Evolutionary conservation across 2,113 vertebrate species (phyloP), one percentile per base, ranked within the genome.

Genomic region (Cercopithecus mona): DNA sequence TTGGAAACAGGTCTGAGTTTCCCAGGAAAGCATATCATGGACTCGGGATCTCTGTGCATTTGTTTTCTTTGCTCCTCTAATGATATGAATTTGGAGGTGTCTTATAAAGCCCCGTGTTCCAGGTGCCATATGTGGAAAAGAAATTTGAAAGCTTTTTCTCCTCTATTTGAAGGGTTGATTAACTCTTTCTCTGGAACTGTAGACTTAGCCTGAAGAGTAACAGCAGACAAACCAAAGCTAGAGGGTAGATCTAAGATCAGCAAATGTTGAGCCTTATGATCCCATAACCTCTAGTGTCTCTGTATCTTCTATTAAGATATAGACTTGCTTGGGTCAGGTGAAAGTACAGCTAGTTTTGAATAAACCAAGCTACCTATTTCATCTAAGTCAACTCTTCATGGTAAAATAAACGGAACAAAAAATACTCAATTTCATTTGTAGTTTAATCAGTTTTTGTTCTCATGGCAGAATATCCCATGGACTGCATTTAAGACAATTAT

Each of bases 191-290:
- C 38, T 94, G 93, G 93, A 96, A 88, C 64, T 93, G 30, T 18
- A 87, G 96, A 92, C 94, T 78, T 94, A n/a, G 30, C 6, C 70
- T 88, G 94, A 6, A 86, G 80, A 97, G 61, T 72, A 96, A 70
- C 83, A 93, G 85, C 18, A 97, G 95, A 88, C 23, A 97, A 97
- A 96, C 87, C 59, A 98, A 97, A 98, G 45, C 94, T 96, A 96
- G 96, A 86, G 92, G 94, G 98, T 94, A 98, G 98, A 97, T 97
- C 96, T 88, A 98, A 79, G 17, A 93, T 97, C 95, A 97, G 95
- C 92, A 94, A 98, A 96, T 48, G n/a, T 25, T 94, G 97, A 98
- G 97, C 95, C 98, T 98, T 97, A 88, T 97, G 96, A 66, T 98
- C 94, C 94, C 96, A 75, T 90, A 97, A 97, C 96, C 93, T 96